phyloP scores from a whole-genome alignment of 2,888 invertebrate species.

The Digitonthophagus gazella region DNA sequence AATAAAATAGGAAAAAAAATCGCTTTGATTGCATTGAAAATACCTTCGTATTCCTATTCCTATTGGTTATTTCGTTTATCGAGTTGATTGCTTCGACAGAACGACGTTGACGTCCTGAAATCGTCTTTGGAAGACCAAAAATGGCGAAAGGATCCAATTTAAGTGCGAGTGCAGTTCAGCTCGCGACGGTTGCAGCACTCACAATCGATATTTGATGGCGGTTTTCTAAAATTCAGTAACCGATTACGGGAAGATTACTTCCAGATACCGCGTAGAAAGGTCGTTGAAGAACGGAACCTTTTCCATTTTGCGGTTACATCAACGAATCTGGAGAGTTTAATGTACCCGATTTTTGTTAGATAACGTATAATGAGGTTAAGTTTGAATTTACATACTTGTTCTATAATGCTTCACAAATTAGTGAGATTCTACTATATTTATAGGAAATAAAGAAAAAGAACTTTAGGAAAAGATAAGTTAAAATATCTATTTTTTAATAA shows the following conservation, averaged over 20 bases:
- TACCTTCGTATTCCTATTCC: no score
- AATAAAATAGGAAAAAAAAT: no score
- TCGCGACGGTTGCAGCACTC: neutral
- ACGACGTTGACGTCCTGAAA: neutral
- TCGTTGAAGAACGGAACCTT: neutral
- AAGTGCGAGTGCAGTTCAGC: neutral
- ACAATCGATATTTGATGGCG: neutral
- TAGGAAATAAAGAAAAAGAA: no score
- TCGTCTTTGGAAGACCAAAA: neutral
- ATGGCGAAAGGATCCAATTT: neutral
- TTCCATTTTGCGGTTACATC: neutral
- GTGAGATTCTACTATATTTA: no score
- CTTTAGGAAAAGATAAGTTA: no score
- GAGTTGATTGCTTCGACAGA: neutral
- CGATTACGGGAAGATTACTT: neutral
- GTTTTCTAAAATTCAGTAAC: neutral
- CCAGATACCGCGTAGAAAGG: neutral
- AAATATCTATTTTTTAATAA: no score
- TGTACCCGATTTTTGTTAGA: no score
- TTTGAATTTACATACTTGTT: no score
- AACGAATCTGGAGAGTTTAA: neutral
- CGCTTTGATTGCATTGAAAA: no score
- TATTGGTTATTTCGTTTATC: neutral
- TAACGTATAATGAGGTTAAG: no score
- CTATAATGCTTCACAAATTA: no score